Conservation (phyloP, 2,113 vertebrate species). For the Morone saxatilis region DNA sequence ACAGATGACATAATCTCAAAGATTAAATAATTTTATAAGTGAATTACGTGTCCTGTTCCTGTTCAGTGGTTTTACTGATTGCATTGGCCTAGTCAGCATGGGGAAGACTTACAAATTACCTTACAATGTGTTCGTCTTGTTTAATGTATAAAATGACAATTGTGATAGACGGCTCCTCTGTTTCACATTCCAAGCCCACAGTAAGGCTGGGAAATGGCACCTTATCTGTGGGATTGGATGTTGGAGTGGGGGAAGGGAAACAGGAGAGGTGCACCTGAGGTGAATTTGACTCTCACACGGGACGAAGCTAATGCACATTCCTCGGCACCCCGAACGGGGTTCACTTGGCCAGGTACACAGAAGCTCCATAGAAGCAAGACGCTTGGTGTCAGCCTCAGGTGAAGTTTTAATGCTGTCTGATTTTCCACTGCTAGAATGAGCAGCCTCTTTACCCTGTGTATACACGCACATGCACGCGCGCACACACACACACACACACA, state of each 20-base stretch:
- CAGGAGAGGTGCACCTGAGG: conserved; percentile 76
- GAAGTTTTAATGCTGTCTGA: conserved; percentile 82
- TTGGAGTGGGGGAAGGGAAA: conserved; percentile 75
- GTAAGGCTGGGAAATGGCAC: conserved; percentile 76
- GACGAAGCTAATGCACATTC: conserved; percentile 86
- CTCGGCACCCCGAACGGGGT: conserved; percentile 79
- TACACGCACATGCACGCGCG: conserved; percentile 7
- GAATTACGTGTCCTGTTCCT: conserved; percentile 14
- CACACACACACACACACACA: conserved; percentile 30
- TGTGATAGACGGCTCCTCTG: conserved; percentile 45
- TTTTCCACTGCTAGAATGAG: conserved; percentile 80
- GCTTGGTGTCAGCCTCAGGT: conserved; percentile 82
- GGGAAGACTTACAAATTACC: conserved; percentile 10
- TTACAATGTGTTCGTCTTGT: conserved; percentile 15
- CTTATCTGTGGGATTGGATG: conserved; percentile 84
- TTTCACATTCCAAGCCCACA: conserved; percentile 72
- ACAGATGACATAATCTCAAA: conserved; percentile 39
- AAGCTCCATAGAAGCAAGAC: conserved; percentile 84
- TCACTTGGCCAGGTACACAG: conserved; percentile 85
- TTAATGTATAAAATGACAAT: conserved; percentile 71
- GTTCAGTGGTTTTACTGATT: background rate
- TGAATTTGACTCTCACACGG: conserved; percentile 84
- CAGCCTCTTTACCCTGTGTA: conserved; percentile 63
- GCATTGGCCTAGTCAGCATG: background rate
- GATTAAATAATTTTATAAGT: conserved; percentile 67